Base-by-base conservation (phyloP, 2,113 vertebrate genomes). In the Gavialis gangeticus region DNA sequence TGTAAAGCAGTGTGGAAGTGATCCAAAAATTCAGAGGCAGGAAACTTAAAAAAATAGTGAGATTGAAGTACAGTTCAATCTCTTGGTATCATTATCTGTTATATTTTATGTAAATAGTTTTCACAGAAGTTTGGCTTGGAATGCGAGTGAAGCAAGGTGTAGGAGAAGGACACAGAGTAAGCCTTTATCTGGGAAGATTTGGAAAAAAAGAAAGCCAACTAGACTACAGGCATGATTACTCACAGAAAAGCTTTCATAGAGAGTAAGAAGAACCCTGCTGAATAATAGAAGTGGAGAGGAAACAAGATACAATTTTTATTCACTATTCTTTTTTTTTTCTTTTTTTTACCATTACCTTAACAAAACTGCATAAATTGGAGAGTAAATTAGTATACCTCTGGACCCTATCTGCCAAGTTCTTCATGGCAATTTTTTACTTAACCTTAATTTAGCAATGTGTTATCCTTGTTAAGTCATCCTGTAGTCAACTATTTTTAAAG, bases 401-500 rank as follows among this genome's bases (percentile, higher is more conserved):
- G 54, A 90, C 13, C 5, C 55, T 67, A 15, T n/a, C 64, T 18
- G 14, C 6, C 37, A 62, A 37, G 75, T 87, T 82, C 81, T 80
- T 90, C 9, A 75, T 27, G 64, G 28, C 30, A 66, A 87, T 21
- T 82, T 16, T 5, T 57, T 75, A 63, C 84, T 95, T 94, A 92
- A 79, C 85, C 57, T 85, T 93, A 4, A 60, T 93, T 86, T 91
- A 16, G 25, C 77, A 92, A 57, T 7, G 28, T 0, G 0, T 57
- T 88, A 55, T 64, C 73, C 81, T 73, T 83, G 14, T 37, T 91
- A 37, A 92, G 85, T 60, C 63, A 91, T 93, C 60, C 57, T 84
- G 16, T 67, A 75, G 73, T 91, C 80, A 92, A 60, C 59, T 79
- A 75, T n/a, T 90, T n/a, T 76, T 79, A 85, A 75, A n/a, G 84